A percentile compares a stretch with the other conserved stretches of the same genome.
These are phyloP conservation scores for Schizothorax lantsangensis DNA, from an alignment of 2,797 vertebrate genomes.

Conservation along the genomic window DNA sequence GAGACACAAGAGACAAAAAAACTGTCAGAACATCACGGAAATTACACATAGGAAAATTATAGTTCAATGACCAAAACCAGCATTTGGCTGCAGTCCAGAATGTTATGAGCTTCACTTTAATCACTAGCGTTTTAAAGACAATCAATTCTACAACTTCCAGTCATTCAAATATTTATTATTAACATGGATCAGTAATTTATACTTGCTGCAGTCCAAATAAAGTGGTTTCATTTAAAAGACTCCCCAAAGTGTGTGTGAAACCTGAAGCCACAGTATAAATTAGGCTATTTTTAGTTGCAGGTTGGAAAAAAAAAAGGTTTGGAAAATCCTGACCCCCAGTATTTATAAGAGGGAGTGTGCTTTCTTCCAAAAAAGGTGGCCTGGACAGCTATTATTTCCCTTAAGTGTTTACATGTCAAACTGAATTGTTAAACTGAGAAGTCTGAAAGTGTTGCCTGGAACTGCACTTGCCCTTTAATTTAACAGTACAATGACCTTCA, in stretches of 20 bases:
- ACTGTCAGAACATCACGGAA: slow-evolving; percentile 41
- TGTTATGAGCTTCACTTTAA: slow-evolving; percentile 4
- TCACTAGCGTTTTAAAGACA: slow-evolving; percentile 34
- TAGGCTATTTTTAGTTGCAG: slow-evolving; percentile 73
- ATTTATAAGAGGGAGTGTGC: slow-evolving; percentile 58
- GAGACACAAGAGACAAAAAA: slow-evolving; percentile 55
- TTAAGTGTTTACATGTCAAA: slow-evolving; percentile 54
- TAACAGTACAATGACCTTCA: neutral
- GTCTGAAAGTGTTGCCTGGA: slow-evolving; percentile 19
- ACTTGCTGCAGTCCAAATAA: slow-evolving; percentile 68
- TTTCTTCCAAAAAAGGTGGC: slow-evolving; percentile 62
- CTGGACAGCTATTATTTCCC: slow-evolving; percentile 45
- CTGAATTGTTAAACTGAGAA: slow-evolving; percentile 45
- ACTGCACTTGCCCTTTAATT: neutral
- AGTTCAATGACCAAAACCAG: neutral
- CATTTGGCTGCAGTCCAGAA: neutral
- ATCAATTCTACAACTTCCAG: slow-evolving; percentile 44
- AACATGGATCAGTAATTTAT: slow-evolving; percentile 45
- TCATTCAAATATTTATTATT: slow-evolving; percentile 68
- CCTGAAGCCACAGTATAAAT: slow-evolving; percentile 74
- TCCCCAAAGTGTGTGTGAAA: slow-evolving; percentile 56
- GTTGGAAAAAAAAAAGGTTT: slow-evolving; percentile 51
- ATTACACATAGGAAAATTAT: neutral
- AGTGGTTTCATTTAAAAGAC: slow-evolving; percentile 46
- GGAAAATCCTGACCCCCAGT: slow-evolving; percentile 76